These are phyloP conservation scores for Neoarius graeffei DNA, from an alignment of 2,113 vertebrate species.

Conservation along the genomic window DNA sequence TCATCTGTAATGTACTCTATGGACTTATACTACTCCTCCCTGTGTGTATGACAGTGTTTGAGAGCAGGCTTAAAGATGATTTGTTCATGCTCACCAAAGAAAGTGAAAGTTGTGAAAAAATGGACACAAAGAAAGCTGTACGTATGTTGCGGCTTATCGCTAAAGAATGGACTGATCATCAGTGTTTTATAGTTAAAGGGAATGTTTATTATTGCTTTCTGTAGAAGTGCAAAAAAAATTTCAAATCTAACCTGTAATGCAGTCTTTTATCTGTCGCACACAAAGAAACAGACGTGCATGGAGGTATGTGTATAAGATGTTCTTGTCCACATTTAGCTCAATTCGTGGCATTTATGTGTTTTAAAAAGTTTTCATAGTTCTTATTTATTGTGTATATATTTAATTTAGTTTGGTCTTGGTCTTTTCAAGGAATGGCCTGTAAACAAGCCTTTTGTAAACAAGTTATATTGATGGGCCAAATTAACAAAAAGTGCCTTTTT, in stretches of 20 bases:
- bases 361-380: slow-evolving; percentile 60
- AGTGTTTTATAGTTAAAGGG: slow-evolving; percentile 65
- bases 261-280: slow-evolving; percentile 35
- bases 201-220: slow-evolving; percentile 62
- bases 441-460: slow-evolving; percentile 35
- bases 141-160: slow-evolving; percentile 22
- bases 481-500: slow-evolving; percentile 72
- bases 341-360: slow-evolving; percentile 54
- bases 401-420: slow-evolving; percentile 69
- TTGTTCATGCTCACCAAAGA: background rate
- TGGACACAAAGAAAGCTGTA: slow-evolving; percentile 45
- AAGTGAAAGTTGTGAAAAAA: slow-evolving; percentile 56
- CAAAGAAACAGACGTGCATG: slow-evolving; percentile 54
- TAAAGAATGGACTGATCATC: slow-evolving; percentile 53
- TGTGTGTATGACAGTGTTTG: slow-evolving; percentile 10
- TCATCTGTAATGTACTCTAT: slow-evolving; percentile 26
- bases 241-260: slow-evolving; percentile 33
- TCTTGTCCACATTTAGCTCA: slow-evolving; percentile 54
- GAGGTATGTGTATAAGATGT: slow-evolving; percentile 54
- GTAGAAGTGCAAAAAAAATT: slow-evolving; percentile 38
- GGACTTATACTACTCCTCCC: slow-evolving; percentile 15
- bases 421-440: slow-evolving; percentile 59
- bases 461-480: slow-evolving; percentile 53
- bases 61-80: background rate
- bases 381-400: slow-evolving; percentile 81